Conservation (phyloP, 2,113 vertebrate species). For the Colossoma macropomum region DNA sequence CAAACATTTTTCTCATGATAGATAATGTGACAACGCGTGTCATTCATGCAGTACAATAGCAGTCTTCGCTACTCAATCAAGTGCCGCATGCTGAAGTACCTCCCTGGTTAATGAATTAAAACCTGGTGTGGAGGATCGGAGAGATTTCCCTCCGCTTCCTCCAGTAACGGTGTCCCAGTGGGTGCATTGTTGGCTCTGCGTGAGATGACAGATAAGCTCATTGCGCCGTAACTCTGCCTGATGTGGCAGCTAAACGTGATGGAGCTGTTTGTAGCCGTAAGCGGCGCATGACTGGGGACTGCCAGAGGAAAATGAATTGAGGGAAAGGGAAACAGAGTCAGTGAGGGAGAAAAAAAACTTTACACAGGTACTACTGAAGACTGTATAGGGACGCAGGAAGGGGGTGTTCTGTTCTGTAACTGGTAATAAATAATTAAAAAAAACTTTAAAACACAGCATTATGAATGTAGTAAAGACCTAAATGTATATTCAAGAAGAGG, state of each 20-base stretch:
- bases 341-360: constrained; percentile 17
- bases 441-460: too few species aligned
- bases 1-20: too few species aligned
- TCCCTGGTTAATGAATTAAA: constrained; percentile 13
- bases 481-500: too few species aligned
- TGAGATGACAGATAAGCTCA: constrained; percentile 1
- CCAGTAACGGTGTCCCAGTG: neutral
- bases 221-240: neutral
- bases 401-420: too few species aligned
- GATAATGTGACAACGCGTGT: neutral
- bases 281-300: neutral
- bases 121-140: neutral
- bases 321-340: constrained; percentile 15
- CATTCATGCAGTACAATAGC: neutral
- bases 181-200: neutral
- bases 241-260: constrained; percentile 12
- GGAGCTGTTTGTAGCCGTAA: constrained; percentile 15
- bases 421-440: too few species aligned
- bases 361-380: neutral
- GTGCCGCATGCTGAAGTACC: neutral
- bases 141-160: constrained; percentile 1
- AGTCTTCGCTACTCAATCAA: neutral
- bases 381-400: neutral
- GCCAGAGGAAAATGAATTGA: constrained; percentile 1
- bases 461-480: too few species aligned